Evolutionary conservation across 2,797 vertebrate genomes (phyloP), one percentile per base, ranked within the genome.

Genomic region (Bradypodion ventrale): DNA sequence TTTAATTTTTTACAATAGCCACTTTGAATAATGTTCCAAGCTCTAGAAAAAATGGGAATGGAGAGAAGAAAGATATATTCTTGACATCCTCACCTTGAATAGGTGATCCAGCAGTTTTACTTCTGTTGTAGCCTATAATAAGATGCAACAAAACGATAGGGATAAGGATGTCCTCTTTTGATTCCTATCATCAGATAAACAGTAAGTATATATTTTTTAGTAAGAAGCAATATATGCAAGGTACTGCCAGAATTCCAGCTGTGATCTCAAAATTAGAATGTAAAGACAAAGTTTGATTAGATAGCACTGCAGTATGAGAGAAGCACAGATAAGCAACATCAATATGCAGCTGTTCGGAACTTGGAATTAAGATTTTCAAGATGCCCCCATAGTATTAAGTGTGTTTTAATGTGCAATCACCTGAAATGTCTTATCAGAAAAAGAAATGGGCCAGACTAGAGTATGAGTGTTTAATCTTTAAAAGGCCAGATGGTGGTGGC

Each of bases 301-400:
- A 87, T 15, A 89, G 87, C 87, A 44, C 35, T 65, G 16, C 73
- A 90, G 44, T 75, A 90, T 84, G 27, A 81, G 23, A 19, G 90
- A 87, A 52, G 42, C 56, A 49, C 63, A 23, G 65, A 76, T 52
- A 91, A 80, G 0, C 4, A 85, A 78, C 29, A 80, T 75, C 60
- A 75, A 85, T 23, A 79, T 2, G 13, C 56, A 92, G 87, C 90
- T 92, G 77, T 44, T 90, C 44, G 86, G 56, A 49, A 89, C 87
- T 1, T 65, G 56, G 74, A 94, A 89, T 80, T 73, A 79, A 92
- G 85, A 82, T 25, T 88, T 72, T 70, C 86, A 92, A 90, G 89
- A 90, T 85, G 19, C 4, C 87, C 87, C 73, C 74, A 0, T 59
- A 68, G 76, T 85, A 87, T 81, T 85, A 40, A 87, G 62, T 60